Base-by-base conservation (phyloP, 2,888 invertebrate species). In the Sceliomorpha sp. region DNA sequence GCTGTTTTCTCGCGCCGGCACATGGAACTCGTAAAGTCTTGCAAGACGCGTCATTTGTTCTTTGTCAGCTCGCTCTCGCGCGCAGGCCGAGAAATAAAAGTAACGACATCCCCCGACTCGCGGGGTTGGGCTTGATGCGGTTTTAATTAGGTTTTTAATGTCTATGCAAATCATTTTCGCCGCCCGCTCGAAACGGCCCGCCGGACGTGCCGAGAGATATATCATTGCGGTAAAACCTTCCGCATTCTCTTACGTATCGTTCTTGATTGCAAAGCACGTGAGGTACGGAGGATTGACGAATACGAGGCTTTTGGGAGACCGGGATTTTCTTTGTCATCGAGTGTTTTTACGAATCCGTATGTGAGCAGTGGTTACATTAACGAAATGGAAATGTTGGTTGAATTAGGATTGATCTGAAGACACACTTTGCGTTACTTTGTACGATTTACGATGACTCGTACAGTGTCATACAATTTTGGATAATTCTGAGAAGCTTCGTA, bases 181-280 rank as follows among this genome's bases (percentile, higher is more conserved):
- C 14, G 6, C n/a, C n/a, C n/a, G n/a, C n/a, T n/a, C n/a, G n/a
- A n/a, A n/a, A n/a, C n/a, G n/a, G n/a, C n/a, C n/a, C n/a, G n/a
- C n/a, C n/a, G n/a, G n/a, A n/a, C n/a, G n/a, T n/a, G n/a, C n/a
- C 20, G 20, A 39, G 37, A 72, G 68, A 72, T 70, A 72, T 68
- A 72, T 74, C 64, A 68, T n/a, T 44, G 72, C 47, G 55, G 50
- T 67, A 70, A 72, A 74, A 70, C 62, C 55, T 69, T 66, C 68
- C 27, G 59, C 58, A n/a, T 51, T 47, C 13, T 24, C 13, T 20
- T 34, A 42, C 1, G 8, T 29, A 32, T 27, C 15, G 32, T 10
- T 10, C 27, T 6, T 17, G 20, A 29, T 44, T 26, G 27, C 26
- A 42, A 53, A n/a, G 51, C 32, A 9, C 42, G 42, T 50, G 26